These are phyloP conservation scores for Apoda limacodes DNA, from an alignment of 2,888 invertebrate species.

Conservation along the genomic window DNA sequence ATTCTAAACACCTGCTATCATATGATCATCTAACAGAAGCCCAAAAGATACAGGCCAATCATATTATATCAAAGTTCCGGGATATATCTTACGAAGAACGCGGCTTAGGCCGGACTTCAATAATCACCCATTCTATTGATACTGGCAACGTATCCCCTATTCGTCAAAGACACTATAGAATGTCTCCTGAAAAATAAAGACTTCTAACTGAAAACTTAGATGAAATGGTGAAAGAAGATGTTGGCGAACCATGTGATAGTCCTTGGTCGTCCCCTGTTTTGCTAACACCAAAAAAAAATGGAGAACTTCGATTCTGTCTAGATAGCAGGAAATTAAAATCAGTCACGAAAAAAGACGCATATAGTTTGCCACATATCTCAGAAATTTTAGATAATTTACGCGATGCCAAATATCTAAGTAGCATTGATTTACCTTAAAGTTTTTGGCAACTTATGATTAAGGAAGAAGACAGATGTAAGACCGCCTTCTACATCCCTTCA, in stretches of 20 bases:
- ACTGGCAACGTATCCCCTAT: constrained; percentile 22
- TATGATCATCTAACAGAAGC: constrained; percentile 4
- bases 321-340: constrained; percentile 21
- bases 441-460: constrained; percentile 9
- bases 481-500: constrained; percentile 17
- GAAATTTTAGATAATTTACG: constrained; percentile 13
- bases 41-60: constrained; percentile 9
- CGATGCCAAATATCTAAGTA: constrained; percentile 6
- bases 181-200: constrained; percentile 23
- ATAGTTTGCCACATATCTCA: constrained; percentile 15
- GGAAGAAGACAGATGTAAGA: constrained; percentile 19
- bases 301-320: constrained; percentile 20
- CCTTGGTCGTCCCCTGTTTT: constrained; percentile 22
- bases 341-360: constrained; percentile 14
- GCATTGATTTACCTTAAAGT: constrained; percentile 4
- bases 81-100: constrained; percentile 15
- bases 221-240: constrained; percentile 20
- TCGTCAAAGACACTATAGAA: constrained; percentile 20
- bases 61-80: constrained; percentile 13
- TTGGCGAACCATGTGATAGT: constrained; percentile 21
- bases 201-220: constrained; percentile 17
- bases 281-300: constrained; percentile 19
- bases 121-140: constrained; percentile 19
- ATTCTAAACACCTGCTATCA: no score
- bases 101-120: constrained; percentile 18